Percentiles rank a stretch among this genome's conserved stretches.
phyloP scores from a whole-genome alignment of 2,888 invertebrate genomes.

The Tortrix viridana region DNA sequence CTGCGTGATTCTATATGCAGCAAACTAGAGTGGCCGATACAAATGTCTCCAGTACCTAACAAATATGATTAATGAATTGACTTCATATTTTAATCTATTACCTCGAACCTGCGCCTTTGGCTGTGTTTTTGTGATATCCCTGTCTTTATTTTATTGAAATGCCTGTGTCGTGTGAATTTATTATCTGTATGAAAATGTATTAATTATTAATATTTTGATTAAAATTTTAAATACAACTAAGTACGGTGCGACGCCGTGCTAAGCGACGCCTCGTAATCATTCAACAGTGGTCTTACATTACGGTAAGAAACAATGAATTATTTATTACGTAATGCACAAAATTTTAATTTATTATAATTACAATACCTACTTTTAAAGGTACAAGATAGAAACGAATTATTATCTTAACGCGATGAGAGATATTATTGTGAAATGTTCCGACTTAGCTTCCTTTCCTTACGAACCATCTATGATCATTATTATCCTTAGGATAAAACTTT shows the following conservation, averaged over 20 bases:
- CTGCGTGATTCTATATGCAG: constrained; percentile 56
- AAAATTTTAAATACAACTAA: constrained; percentile 80
- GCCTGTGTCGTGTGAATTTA: constrained; percentile 71
- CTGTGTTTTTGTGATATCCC: constrained; percentile 76
- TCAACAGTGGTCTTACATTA: constrained; percentile 81
- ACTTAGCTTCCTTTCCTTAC: constrained; percentile 77
- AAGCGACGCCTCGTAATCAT: constrained; percentile 68
- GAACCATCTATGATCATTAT: constrained; percentile 78
- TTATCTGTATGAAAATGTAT: constrained; percentile 68
- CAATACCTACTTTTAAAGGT: constrained; percentile 83
- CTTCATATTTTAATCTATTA: constrained; percentile 82
- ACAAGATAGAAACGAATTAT: constrained; percentile 82
- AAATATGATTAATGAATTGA: constrained; percentile 84
- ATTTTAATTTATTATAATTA: constrained; percentile 82
- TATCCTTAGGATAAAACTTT: constrained; percentile 84
- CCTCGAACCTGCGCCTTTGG: constrained; percentile 81
- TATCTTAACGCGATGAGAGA: constrained; percentile 83
- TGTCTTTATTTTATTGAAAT: constrained; percentile 81
- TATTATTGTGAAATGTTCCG: constrained; percentile 80
- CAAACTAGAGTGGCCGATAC: constrained; percentile 74
- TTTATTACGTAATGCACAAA: constrained; percentile 83
- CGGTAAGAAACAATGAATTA: constrained; percentile 83
- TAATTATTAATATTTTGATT: constrained; percentile 72
- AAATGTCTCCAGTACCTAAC: constrained; percentile 77
- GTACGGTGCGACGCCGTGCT: constrained; percentile 74